Evolutionary conservation across 2,113 vertebrate genomes (phyloP).

Genomic region (Phrynocephalus versicolor): DNA sequence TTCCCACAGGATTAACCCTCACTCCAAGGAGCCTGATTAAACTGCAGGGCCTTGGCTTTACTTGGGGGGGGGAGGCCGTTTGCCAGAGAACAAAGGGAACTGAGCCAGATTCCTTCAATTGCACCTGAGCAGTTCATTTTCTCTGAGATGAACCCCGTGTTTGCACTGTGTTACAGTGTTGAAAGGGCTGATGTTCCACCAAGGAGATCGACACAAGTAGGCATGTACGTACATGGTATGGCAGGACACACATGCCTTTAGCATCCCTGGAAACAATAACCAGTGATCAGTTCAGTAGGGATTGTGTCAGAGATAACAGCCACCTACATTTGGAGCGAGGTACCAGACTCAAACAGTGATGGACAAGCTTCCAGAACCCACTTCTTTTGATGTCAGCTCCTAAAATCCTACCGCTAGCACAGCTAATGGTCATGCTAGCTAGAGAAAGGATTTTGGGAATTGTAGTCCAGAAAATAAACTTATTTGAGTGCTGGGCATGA

Average conservation of each 20-base stretch:
- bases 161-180: background rate
- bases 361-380: background rate
- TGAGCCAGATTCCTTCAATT: slow-evolving; percentile 12
- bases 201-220: background rate
- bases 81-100: slow-evolving; percentile 28
- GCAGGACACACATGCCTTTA: background rate
- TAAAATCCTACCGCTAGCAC: too few species aligned
- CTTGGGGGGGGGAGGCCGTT: slow-evolving; percentile 54
- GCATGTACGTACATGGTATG: background rate
- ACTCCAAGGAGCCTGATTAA: slow-evolving; percentile 51
- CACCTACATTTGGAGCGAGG: background rate
- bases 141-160: background rate
- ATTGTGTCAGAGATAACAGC: background rate
- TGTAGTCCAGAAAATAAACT: too few species aligned
- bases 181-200: background rate
- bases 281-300: background rate
- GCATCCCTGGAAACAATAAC: background rate
- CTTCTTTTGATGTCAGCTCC: too few species aligned
- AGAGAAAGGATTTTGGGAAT: too few species aligned
- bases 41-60: slow-evolving; percentile 56
- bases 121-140: slow-evolving; percentile 27
- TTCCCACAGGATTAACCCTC: slow-evolving; percentile 61
- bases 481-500: too few species aligned
- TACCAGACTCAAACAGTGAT: background rate
- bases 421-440: too few species aligned